Conservation (phyloP, 2,888 invertebrate genomes). For the Drosophila algonquin region DNA sequence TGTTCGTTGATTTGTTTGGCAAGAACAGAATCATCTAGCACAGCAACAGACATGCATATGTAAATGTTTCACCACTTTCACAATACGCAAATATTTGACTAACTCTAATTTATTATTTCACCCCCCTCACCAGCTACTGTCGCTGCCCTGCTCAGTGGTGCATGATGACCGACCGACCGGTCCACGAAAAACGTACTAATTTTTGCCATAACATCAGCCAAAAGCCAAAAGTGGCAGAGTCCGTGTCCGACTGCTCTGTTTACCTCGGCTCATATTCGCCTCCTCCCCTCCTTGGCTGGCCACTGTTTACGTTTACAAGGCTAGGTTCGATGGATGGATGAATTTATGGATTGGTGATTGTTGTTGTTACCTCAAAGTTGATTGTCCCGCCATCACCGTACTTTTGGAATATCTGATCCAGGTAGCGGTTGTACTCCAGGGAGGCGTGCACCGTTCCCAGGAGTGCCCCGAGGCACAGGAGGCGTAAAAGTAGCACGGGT, state of each 20-base stretch:
- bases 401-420: constrained; percentile 83
- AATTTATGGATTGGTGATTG: constrained; percentile 3
- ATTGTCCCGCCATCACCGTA: constrained; percentile 83
- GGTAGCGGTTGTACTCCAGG: constrained; percentile 83
- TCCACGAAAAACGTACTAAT: constrained; percentile 50
- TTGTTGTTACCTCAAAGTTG: constrained; percentile 82
- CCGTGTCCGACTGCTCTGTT: constrained; percentile 11
- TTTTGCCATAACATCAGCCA: constrained; percentile 39
- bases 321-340: constrained; percentile 30
- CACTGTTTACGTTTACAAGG: constrained; percentile 23
- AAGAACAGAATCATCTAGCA: constrained; percentile 18
- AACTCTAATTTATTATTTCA: constrained; percentile 17
- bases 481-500: constrained; percentile 22
- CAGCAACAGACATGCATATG: not conserved
- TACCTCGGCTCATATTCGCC: constrained; percentile 28
- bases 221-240: constrained; percentile 29
- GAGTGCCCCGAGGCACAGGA: constrained; percentile 32
- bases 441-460: constrained; percentile 49
- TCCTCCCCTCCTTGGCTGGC: constrained; percentile 13
- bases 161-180: not conserved
- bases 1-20: constrained; percentile 30
- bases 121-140: not conserved
- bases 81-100: constrained; percentile 39
- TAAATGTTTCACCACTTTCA: constrained; percentile 39
- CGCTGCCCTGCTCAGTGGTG: not conserved